A percentile compares a stretch with the other conserved stretches of the same genome.
Evolutionary conservation across 2,888 invertebrate genomes (phyloP).

Genomic region (Drosophila paramelanica): DNA sequence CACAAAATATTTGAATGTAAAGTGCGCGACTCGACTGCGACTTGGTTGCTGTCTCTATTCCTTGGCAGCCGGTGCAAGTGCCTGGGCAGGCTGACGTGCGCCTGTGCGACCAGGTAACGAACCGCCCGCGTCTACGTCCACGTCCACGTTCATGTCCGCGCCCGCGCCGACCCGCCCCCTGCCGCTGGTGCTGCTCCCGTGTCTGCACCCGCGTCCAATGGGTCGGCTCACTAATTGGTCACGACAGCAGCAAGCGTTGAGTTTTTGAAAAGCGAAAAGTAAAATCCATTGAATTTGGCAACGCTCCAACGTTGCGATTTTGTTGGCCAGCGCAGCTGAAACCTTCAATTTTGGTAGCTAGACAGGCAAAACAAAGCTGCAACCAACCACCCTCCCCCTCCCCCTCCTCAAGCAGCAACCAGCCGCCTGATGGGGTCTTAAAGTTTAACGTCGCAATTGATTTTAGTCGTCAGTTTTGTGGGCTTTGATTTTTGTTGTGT

Average conservation of each 20-base stretch:
- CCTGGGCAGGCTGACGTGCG: slow-evolving; percentile 63
- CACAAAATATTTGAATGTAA: slow-evolving; percentile 80
- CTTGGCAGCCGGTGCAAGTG: slow-evolving; percentile 54
- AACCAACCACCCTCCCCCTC: background rate
- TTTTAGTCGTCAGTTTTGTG: slow-evolving; percentile 80
- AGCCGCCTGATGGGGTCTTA: slow-evolving; percentile 60
- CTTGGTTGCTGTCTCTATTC: slow-evolving; percentile 68
- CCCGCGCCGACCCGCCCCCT: slow-evolving; percentile 26
- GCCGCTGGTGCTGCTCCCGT: slow-evolving; percentile 10
- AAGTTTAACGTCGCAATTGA: slow-evolving; percentile 79
- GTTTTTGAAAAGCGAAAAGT: slow-evolving; percentile 74
- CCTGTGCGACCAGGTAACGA: slow-evolving; percentile 60
- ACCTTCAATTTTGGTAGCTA: slow-evolving; percentile 75
- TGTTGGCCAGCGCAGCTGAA: slow-evolving; percentile 57
- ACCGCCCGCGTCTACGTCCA: background rate
- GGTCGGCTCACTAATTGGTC: slow-evolving; percentile 74
- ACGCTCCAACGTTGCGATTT: slow-evolving; percentile 55
- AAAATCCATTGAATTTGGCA: slow-evolving; percentile 79
- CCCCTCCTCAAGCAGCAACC: background rate
- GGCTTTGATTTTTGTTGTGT: slow-evolving; percentile 66
- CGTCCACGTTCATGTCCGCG: too few species aligned
- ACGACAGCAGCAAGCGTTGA: slow-evolving; percentile 70
- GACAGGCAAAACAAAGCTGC: slow-evolving; percentile 49
- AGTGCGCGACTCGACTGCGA: slow-evolving; percentile 60
- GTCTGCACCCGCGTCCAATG: slow-evolving; percentile 40